Conservation (phyloP, 2,113 vertebrate genomes). For the Varanus komodoensis region DNA sequence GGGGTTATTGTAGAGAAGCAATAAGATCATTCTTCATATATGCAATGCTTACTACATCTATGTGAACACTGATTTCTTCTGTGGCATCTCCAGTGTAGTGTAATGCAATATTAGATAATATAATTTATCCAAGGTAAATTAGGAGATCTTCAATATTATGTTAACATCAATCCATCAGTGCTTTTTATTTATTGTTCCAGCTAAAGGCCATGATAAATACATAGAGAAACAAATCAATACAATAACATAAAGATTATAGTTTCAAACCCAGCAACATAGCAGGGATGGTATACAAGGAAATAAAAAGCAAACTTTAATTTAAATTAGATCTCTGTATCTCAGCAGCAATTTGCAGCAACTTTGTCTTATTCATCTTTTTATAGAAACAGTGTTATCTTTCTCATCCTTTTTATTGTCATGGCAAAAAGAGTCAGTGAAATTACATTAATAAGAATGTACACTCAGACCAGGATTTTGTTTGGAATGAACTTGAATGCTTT, state of each 20-base stretch:
- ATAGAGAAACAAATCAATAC: neutral
- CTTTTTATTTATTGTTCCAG: neutral
- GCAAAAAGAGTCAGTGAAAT: too few relatives aligned
- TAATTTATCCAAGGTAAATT: neutral
- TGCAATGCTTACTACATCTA: neutral
- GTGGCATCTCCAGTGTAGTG: neutral
- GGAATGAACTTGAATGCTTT: too few relatives aligned
- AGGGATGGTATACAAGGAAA: neutral
- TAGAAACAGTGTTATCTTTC: too few relatives aligned
- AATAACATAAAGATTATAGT: neutral
- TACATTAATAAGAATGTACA: too few relatives aligned
- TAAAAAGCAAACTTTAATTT: neutral
- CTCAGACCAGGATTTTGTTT: too few relatives aligned
- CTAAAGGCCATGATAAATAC: neutral
- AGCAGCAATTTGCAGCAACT: neutral
- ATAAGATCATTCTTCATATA: neutral
- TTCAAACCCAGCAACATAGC: neutral
- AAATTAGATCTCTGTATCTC: neutral
- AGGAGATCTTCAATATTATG: neutral
- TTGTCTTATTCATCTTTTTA: neutral
- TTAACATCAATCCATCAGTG: neutral
- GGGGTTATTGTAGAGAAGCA: neutral
- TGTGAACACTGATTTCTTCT: neutral
- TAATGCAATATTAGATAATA: neutral
- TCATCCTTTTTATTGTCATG: too few relatives aligned